Evolutionary conservation across 1,140 invertebrate genomes (phyloP).

Genomic region (Zaprionus nigranus): DNA sequence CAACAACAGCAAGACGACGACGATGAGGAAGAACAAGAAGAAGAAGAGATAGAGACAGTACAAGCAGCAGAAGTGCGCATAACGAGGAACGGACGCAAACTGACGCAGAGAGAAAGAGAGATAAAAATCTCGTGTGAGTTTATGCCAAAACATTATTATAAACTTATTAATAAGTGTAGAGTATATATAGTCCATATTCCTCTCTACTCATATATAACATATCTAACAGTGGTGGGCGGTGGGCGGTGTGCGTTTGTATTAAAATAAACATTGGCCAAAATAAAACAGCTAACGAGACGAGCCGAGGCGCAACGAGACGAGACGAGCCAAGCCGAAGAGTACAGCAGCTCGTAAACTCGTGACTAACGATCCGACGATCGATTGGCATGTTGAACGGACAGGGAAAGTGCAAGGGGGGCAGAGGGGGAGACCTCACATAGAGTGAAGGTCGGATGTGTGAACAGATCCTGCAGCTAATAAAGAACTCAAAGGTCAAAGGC

Average conservation of each 20-base stretch:
- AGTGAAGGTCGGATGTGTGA: slow-evolving; percentile 1
- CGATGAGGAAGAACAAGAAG: slow-evolving; percentile 13
- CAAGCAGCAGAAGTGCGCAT: slow-evolving; percentile 34
- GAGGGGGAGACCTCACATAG: background rate
- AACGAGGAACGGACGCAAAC: slow-evolving; percentile 36
- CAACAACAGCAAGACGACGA: slow-evolving; percentile 9
- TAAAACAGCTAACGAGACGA: slow-evolving; percentile 22
- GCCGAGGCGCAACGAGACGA: slow-evolving; percentile 12
- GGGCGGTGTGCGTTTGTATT: slow-evolving; percentile 35
- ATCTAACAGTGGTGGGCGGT: slow-evolving; percentile 25
- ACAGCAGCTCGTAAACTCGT: slow-evolving; percentile 53
- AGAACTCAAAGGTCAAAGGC: slow-evolving; percentile 9
- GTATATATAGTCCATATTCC: background rate
- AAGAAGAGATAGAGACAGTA: slow-evolving; percentile 4
- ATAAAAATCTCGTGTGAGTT: slow-evolving; percentile 29
- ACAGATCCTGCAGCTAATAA: slow-evolving; percentile 11
- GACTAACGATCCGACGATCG: slow-evolving; percentile 66
- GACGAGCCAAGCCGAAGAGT: background rate
- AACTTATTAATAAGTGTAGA: slow-evolving; percentile 79
- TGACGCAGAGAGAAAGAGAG: slow-evolving; percentile 38
- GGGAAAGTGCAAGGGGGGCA: background rate
- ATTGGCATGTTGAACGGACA: slow-evolving; percentile 25
- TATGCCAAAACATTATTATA: slow-evolving; percentile 63
- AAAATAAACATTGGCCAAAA: slow-evolving; percentile 72
- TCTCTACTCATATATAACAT: slow-evolving; percentile 16